A percentile compares a stretch with the other conserved stretches of the same genome.
phyloP scores from a whole-genome alignment of 2,797 vertebrate genomes.

The Myotis findleyi region DNA sequence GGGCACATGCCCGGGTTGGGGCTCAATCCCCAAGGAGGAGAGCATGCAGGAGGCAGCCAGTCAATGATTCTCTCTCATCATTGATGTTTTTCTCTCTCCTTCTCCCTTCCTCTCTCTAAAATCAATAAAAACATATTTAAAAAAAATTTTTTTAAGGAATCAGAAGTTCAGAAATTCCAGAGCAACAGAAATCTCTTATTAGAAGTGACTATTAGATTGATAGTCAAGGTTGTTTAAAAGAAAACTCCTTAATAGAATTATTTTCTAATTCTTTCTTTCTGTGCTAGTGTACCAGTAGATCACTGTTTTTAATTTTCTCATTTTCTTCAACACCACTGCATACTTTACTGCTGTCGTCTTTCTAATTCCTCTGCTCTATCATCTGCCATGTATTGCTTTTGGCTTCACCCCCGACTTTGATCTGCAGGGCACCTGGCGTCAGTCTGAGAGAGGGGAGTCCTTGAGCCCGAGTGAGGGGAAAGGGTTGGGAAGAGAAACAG shows the following conservation, averaged over 20 bases:
- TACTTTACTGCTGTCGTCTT: not conserved
- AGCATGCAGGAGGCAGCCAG: no score
- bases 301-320: no score
- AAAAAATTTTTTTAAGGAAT: not conserved
- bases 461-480: not conserved
- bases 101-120: no score
- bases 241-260: not conserved
- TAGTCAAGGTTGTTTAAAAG: not conserved
- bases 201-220: not conserved
- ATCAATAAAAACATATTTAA: no score
- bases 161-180: not conserved
- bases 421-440: not conserved
- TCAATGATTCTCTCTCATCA: no score
- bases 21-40: no score
- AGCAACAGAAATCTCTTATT: slow-evolving; percentile 8
- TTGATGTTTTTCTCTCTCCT: no score
- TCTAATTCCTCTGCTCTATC: not conserved
- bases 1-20: no score
- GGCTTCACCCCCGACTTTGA: not conserved
- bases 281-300: not conserved
- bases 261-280: not conserved
- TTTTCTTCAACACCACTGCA: not conserved
- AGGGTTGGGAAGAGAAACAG: not conserved
- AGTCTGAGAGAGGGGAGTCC: not conserved
- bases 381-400: not conserved